Evolutionary conservation across 2,888 invertebrate genomes (phyloP), one percentile per base, ranked within the genome.

Genomic region (Odontocolon sp.): DNA sequence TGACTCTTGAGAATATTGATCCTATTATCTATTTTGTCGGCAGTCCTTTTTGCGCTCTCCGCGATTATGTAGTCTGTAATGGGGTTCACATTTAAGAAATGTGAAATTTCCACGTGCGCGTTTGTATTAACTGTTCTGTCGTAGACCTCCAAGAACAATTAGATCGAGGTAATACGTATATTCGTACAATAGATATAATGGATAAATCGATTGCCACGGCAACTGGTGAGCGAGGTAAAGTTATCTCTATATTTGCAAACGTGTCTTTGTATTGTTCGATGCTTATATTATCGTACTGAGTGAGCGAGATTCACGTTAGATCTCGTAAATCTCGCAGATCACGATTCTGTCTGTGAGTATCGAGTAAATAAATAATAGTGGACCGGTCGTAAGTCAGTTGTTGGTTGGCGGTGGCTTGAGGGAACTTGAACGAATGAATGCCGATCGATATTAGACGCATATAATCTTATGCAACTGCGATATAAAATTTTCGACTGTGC

Each of bases 281-380:
- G 23, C 31, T 28, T 28, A 31, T 38, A 50, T 59, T 59, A 52
- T 42, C 4, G 38, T 14, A 42, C 16, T 31, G 9, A 23, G 21
- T 28, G 11, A 11, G 47, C n/a, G 28, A 63, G 50, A 57, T 57
- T 31, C 26, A 50, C 40, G 42, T 56, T 40, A 40, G 63, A 75
- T 64, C 63, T 75, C 74, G 57, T 75, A 75, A 75, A 75, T 75
- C 63, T 69, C 57, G 26, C 50, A 18, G 50, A 75, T 75, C 50
- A 75, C 74, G 69, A 69, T 69, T 38, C 47, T 47, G 74, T 57
- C 56, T 14, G 47, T 45, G 14, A 47, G 63, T 71, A 50, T 75
- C 63, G 31, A 64, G 69, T 75, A 40, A 75, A 75, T 75, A 75
- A 75, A 75, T 75, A 64, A 69, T 57, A 64, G 11, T 50, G 64